Conservation (phyloP, 1,140 invertebrate species). For the Elymnias hypermnestra region DNA sequence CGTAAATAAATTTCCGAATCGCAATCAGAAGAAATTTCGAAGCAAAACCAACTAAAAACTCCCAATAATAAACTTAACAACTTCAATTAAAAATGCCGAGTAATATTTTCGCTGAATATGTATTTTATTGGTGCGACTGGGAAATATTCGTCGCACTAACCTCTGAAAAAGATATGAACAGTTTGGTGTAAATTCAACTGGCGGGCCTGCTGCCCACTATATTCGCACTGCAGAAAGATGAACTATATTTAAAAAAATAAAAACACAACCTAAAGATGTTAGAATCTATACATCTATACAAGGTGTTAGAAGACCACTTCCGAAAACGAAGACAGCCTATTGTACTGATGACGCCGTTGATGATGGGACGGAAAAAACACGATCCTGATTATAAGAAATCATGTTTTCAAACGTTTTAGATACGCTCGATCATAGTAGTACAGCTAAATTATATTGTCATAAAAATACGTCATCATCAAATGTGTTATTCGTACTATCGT, state of each 20-base stretch:
- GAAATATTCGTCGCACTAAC: conserved; percentile 34
- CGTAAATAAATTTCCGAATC: not conserved
- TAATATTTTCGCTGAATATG: conserved; percentile 12
- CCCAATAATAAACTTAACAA: not conserved
- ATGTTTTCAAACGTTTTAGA: too few species aligned
- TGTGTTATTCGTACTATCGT: too few species aligned
- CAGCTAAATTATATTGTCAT: too few species aligned
- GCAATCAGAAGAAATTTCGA: not conserved
- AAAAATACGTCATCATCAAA: too few species aligned
- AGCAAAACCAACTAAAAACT: not conserved
- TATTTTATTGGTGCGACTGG: conserved; percentile 28
- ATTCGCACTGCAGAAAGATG: conserved; percentile 62
- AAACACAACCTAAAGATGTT: too few species aligned
- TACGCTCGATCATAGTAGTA: too few species aligned
- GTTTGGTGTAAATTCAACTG: conserved; percentile 46
- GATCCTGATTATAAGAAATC: too few species aligned
- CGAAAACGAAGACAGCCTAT: too few species aligned
- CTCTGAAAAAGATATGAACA: conserved; percentile 44
- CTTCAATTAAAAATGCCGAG: conserved; percentile 1
- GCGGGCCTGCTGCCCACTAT: conserved; percentile 52
- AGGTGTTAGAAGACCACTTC: too few species aligned
- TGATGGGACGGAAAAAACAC: too few species aligned
- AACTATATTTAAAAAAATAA: conserved; percentile 51
- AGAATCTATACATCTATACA: too few species aligned
- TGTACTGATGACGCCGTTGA: too few species aligned